A percentile compares a stretch with the other conserved stretches of the same genome.
Conservation (phyloP, 2,888 invertebrate species). For the Cryptocheilus praepositus region DNA sequence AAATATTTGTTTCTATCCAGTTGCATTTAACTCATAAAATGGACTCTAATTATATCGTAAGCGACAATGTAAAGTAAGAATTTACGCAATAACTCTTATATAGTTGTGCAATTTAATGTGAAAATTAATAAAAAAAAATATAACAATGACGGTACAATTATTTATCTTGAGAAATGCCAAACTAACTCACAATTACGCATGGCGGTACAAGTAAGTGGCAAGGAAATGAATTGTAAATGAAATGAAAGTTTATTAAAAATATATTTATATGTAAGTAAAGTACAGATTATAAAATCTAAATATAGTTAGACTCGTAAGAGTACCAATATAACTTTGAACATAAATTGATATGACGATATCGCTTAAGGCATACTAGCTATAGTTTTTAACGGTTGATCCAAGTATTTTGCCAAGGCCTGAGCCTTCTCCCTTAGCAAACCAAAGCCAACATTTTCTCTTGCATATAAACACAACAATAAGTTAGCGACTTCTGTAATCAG, state of each 20-base stretch:
- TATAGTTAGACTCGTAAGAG: slow-evolving; percentile 36
- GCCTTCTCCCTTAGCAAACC: slow-evolving; percentile 95
- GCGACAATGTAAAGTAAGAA: slow-evolving; percentile 16
- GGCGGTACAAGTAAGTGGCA: no score
- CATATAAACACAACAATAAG: slow-evolving; percentile 92
- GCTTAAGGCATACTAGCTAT: slow-evolving; percentile 79
- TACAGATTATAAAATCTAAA: slow-evolving; percentile 44
- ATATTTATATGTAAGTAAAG: slow-evolving; percentile 45
- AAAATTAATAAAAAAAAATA: slow-evolving; percentile 6
- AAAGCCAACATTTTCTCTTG: slow-evolving; percentile 92
- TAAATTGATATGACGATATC: slow-evolving; percentile 12
- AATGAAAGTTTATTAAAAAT: slow-evolving; percentile 44
- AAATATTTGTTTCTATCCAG: not conserved
- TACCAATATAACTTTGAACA: slow-evolving; percentile 25
- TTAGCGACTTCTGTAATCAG: slow-evolving; percentile 96
- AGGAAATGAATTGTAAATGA: not conserved
- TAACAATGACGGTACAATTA: slow-evolving; percentile 15
- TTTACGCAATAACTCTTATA: slow-evolving; percentile 36
- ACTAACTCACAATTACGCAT: not conserved
- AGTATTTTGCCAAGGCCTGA: slow-evolving; percentile 89
- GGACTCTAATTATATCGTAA: not conserved
- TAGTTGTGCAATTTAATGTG: slow-evolving; percentile 30
- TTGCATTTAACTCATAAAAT: not conserved
- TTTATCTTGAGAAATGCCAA: not conserved
- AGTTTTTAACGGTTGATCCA: slow-evolving; percentile 93